A percentile compares a stretch with the other conserved stretches of the same genome.
phyloP scores from a whole-genome alignment of 2,113 vertebrate genomes.

The Thomomys bottae region DNA sequence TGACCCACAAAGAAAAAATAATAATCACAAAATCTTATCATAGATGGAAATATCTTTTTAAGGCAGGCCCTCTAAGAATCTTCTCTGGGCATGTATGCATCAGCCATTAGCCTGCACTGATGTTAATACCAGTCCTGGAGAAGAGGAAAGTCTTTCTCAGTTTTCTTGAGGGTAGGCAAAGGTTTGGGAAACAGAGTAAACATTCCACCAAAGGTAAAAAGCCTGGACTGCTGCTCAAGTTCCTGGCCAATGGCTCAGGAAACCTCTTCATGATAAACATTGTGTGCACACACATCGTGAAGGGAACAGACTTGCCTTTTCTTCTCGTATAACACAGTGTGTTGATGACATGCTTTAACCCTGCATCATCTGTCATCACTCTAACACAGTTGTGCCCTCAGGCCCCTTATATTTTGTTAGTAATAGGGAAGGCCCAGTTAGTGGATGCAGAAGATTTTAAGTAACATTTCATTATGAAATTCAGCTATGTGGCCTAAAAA shows the following conservation, averaged over 20 bases:
- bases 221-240: neutral
- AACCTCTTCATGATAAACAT: neutral
- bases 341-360: neutral
- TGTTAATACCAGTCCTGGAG: neutral
- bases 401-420: neutral
- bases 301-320: neutral
- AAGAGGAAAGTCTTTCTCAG: neutral
- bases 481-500: neutral
- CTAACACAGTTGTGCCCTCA: neutral
- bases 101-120: neutral
- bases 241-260: neutral
- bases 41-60: neutral
- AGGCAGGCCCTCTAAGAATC: fast-evolving
- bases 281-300: neutral
- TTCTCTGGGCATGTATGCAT: neutral
- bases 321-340: neutral
- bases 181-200: neutral
- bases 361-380: neutral
- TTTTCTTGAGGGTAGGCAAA: neutral
- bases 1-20: too few relatives aligned
- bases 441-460: neutral
- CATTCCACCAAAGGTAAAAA: neutral
- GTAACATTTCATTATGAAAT: slow-evolving; percentile 46
- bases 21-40: neutral
- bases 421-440: neutral